Evolutionary conservation across 2,797 vertebrate species (phyloP).

Genomic region (Apogon hyalosoma): DNA sequence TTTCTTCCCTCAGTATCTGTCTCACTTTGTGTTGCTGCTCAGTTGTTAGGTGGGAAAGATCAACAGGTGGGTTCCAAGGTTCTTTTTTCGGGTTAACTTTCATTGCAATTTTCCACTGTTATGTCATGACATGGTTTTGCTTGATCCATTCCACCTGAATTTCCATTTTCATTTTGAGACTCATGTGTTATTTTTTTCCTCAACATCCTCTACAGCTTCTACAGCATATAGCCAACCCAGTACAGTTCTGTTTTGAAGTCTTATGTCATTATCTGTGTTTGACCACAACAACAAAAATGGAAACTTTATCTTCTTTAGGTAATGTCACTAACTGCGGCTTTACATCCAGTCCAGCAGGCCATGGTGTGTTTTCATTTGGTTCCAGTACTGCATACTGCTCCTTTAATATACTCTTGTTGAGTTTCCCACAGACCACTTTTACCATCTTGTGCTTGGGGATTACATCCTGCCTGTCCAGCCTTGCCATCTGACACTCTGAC

Average conservation of each 20-base stretch:
- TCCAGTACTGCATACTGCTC: conserved; percentile 1
- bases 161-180: no score
- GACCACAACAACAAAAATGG: conserved; percentile 1
- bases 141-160: no score
- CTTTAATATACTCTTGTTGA: background rate
- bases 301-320: background rate
- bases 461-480: no score
- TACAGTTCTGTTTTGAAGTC: conserved; percentile 24
- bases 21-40: conserved; percentile 15
- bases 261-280: conserved; percentile 17
- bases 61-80: no score
- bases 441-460: conserved; percentile 3
- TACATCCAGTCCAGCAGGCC: conserved; percentile 3
- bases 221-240: background rate
- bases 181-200: background rate
- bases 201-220: background rate
- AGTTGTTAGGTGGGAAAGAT: no score
- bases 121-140: no score
- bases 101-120: no score
- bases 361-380: no score
- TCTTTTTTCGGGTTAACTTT: no score
- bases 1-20: no score
- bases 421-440: conserved; percentile 15
- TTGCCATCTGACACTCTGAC: no score
- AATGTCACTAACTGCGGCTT: no score